phyloP scores from a whole-genome alignment of 2,113 vertebrate species.

The Dasyprocta punctata region DNA sequence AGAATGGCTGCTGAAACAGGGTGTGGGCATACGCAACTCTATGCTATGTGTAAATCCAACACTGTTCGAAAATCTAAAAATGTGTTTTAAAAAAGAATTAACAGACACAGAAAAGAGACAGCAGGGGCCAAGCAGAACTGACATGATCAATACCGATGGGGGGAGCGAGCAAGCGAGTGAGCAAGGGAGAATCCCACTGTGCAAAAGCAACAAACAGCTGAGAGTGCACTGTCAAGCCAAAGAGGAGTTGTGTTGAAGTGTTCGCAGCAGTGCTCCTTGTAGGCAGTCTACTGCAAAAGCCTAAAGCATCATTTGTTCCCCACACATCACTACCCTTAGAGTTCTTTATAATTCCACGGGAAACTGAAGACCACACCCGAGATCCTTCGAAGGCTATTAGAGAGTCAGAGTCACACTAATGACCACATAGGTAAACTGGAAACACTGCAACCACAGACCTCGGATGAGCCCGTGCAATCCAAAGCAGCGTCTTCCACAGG shows the following conservation, averaged over 20 bases:
- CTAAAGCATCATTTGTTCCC: neutral
- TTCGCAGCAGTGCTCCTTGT: neutral
- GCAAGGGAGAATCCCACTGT: neutral
- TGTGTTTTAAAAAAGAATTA: neutral
- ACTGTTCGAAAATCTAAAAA: neutral
- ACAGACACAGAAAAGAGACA: neutral
- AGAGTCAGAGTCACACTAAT: neutral
- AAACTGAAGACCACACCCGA: neutral
- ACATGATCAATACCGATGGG: neutral
- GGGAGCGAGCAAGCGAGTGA: neutral
- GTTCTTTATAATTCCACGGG: neutral
- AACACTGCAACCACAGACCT: neutral
- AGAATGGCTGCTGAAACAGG: neutral
- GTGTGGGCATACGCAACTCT: neutral
- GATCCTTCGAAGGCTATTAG: neutral
- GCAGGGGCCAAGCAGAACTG: neutral
- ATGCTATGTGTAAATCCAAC: neutral
- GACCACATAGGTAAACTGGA: neutral
- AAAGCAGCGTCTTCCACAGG: neutral
- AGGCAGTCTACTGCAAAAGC: neutral
- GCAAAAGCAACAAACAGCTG: neutral
- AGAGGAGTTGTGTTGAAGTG: neutral
- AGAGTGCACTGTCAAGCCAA: neutral
- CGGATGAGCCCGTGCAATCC: neutral
- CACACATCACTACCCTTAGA: neutral